These are phyloP conservation scores for Synanthedon tipuliformis DNA, from an alignment of 2,888 invertebrate genomes.

Conservation along the genomic window DNA sequence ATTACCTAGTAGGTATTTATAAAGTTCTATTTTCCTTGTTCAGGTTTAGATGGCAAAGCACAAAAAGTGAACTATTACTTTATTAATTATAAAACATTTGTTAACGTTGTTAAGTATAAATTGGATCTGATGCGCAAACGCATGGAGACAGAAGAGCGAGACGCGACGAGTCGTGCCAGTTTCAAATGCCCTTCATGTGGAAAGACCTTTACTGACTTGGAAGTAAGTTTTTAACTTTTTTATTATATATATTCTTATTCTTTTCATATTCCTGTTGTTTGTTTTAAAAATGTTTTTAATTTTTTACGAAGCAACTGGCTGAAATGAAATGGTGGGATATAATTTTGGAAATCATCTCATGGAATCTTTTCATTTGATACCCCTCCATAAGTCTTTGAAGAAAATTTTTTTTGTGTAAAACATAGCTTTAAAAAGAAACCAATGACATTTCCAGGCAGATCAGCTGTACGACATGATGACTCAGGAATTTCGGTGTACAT, in stretches of 20 bases:
- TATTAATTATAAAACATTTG: slow-evolving; percentile 96
- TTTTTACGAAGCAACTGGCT: no score
- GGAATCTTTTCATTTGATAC: no score
- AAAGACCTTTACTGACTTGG: slow-evolving; percentile 95
- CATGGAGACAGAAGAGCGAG: slow-evolving; percentile 94
- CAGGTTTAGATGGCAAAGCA: slow-evolving; percentile 87
- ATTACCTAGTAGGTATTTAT: no score
- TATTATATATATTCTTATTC: no score
- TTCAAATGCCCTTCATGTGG: slow-evolving; percentile 92
- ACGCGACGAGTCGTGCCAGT: slow-evolving; percentile 94
- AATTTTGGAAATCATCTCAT: no score
- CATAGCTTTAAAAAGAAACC: neutral
- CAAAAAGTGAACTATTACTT: slow-evolving; percentile 98
- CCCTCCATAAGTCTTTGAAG: no score
- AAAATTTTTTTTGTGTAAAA: neutral
- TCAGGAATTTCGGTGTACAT: slow-evolving; percentile 90
- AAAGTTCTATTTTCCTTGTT: neutral
- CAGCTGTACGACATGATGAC: slow-evolving; percentile 88
- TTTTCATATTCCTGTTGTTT: no score
- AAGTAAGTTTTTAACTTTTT: slow-evolving; percentile 61
- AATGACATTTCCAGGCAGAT: slow-evolving; percentile 73
- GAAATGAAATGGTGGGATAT: no score
- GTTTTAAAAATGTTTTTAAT: no score
- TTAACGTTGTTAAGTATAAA: slow-evolving; percentile 98
- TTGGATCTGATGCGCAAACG: slow-evolving; percentile 94